Conservation (phyloP, 2,888 invertebrate species). For the Drosophila borealis region DNA sequence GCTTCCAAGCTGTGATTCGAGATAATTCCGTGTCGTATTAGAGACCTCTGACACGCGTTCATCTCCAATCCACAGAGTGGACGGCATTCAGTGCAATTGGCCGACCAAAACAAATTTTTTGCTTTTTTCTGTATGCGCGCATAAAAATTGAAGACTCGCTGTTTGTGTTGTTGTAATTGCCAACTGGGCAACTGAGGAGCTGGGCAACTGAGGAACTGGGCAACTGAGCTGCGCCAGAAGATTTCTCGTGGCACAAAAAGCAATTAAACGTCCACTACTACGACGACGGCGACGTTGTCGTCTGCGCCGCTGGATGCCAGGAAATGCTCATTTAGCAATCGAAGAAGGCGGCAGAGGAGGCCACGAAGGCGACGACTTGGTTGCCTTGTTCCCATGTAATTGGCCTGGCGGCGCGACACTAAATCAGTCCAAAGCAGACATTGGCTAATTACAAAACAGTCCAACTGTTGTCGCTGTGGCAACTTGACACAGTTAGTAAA, state of each 20-base stretch:
- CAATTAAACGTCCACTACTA: constrained; percentile 84
- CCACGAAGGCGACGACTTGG: constrained; percentile 15
- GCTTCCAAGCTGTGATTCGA: no score
- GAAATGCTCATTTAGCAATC: constrained; percentile 84
- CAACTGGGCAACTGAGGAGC: constrained; percentile 35
- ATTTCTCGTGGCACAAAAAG: constrained; percentile 77
- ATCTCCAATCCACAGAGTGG: constrained; percentile 28
- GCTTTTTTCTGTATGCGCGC: constrained; percentile 38
- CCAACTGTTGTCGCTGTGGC: constrained; percentile 24
- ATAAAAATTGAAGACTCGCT: constrained; percentile 60
- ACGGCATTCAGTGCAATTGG: constrained; percentile 49
- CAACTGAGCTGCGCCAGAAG: constrained; percentile 54
- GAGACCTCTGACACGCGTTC: constrained; percentile 5
- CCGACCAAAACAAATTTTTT: constrained; percentile 46
- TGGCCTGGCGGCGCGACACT: constrained; percentile 72
- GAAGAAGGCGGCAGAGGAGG: constrained; percentile 32
- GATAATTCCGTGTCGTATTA: neutral
- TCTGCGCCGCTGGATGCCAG: constrained; percentile 85
- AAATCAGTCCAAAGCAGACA: constrained; percentile 78
- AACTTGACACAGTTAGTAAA: constrained; percentile 73
- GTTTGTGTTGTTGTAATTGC: constrained; percentile 16
- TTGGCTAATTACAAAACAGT: constrained; percentile 59
- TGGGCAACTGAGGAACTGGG: constrained; percentile 17
- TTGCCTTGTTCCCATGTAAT: constrained; percentile 64
- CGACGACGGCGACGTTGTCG: constrained; percentile 72